A percentile compares a stretch with the other conserved stretches of the same genome.
These are phyloP conservation scores for Parauchenoglanis ngamensis DNA, from an alignment of 2,797 vertebrate genomes.

Conservation along the genomic window DNA sequence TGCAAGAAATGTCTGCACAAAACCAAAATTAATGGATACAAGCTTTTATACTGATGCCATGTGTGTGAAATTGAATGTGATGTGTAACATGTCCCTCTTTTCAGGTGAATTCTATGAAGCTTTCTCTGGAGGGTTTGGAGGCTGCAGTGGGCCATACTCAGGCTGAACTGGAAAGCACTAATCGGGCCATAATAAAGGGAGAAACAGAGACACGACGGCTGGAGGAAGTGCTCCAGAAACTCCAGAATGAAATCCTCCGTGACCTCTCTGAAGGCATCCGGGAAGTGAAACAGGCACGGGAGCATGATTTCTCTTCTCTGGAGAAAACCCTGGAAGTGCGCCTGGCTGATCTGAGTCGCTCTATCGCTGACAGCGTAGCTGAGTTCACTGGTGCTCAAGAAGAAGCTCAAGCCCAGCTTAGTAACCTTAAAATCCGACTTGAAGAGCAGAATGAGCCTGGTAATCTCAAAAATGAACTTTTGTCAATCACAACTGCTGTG, in stretches of 20 bases:
- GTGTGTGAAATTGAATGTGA: neutral
- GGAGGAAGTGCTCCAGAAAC: constrained; percentile 89
- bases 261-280: constrained; percentile 87
- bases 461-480: constrained; percentile 76
- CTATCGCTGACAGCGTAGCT: constrained; percentile 85
- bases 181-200: constrained; percentile 80
- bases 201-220: constrained; percentile 86
- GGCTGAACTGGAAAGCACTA: constrained; percentile 80
- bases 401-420: constrained; percentile 83
- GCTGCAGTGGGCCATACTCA: constrained; percentile 79
- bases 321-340: constrained; percentile 90
- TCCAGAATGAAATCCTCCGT: constrained; percentile 88
- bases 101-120: constrained; percentile 83
- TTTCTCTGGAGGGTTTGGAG: constrained; percentile 80
- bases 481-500: constrained; percentile 74
- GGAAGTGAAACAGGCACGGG: constrained; percentile 88
- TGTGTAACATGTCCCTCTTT: constrained; percentile 48
- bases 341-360: constrained; percentile 86
- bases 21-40: neutral
- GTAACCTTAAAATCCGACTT: constrained; percentile 81
- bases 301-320: constrained; percentile 87
- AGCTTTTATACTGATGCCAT: neutral
- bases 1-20: neutral
- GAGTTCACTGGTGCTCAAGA: constrained; percentile 87
- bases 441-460: constrained; percentile 71